phyloP scores from a whole-genome alignment of 1,140 invertebrate genomes.

The Colletes latitarsis region DNA sequence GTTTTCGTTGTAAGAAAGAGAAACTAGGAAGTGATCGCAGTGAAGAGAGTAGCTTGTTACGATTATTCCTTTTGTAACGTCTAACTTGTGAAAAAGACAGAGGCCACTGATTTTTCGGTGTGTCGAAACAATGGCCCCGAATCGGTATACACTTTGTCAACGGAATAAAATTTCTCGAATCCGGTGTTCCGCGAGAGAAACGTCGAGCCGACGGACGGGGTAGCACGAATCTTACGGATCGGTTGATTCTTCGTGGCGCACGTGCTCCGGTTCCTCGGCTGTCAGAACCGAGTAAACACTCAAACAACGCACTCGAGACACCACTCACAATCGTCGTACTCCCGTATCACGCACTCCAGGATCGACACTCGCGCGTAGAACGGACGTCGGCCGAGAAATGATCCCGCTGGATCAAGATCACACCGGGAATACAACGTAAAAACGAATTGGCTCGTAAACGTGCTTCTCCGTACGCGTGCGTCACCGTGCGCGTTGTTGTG shows the following conservation, averaged over 20 bases:
- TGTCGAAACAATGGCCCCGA: conserved; percentile 33
- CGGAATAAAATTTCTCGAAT: conserved; percentile 6
- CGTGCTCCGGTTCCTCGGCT: conserved; percentile 33
- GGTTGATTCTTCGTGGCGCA: conserved; percentile 1
- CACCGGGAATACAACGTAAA: conserved; percentile 9
- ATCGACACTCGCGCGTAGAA: conserved; percentile 4
- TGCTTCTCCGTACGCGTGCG: conserved; percentile 61
- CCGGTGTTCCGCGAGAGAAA: conserved; percentile 8
- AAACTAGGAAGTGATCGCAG: background rate
- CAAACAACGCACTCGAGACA: conserved; percentile 39
- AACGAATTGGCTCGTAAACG: conserved; percentile 43
- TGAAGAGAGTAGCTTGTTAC: background rate
- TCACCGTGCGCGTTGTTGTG: conserved; percentile 52
- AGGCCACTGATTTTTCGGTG: conserved; percentile 44
- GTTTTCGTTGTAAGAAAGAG: background rate
- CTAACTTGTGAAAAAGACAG: too few relatives aligned
- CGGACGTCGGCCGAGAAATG: background rate
- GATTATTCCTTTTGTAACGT: too few relatives aligned
- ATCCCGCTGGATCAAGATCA: conserved; percentile 35
- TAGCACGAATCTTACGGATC: background rate
- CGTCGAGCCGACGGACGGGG: conserved; percentile 38
- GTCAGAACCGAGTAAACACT: conserved; percentile 37
- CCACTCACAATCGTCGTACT: conserved; percentile 36
- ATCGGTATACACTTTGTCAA: background rate
- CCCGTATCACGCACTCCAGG: conserved; percentile 5